These are phyloP conservation scores for Oreohelix idahoensis DNA, from an alignment of 1,140 invertebrate genomes.

Conservation along the genomic window DNA sequence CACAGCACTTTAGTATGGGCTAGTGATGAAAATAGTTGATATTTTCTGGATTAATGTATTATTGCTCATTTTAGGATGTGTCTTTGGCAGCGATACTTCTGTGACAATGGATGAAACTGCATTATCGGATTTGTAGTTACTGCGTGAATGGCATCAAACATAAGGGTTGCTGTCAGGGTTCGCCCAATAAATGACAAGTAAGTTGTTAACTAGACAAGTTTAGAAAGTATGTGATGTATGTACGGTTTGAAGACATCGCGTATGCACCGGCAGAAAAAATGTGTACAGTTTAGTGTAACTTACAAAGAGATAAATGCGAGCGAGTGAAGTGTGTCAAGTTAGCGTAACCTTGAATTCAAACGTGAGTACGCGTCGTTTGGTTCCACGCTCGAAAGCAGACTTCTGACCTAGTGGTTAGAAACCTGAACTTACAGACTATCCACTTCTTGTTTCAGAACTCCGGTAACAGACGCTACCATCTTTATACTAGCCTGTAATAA, in stretches of 20 bases:
- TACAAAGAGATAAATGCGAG: not conserved
- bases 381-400: not conserved
- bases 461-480: no score
- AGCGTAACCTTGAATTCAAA: constrained; percentile 6
- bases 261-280: not conserved
- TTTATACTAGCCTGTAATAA: no score
- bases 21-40: not conserved
- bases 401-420: no score
- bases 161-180: constrained; percentile 32
- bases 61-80: not conserved
- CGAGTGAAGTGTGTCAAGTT: not conserved
- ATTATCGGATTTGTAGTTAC: not conserved
- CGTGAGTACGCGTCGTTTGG: not conserved
- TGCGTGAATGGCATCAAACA: constrained; percentile 15
- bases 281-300: not conserved
- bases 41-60: not conserved
- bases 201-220: not conserved
- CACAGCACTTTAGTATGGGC: not conserved
- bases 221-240: not conserved
- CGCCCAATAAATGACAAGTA: constrained; percentile 29
- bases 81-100: not conserved
- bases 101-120: constrained; percentile 13
- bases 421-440: no score
- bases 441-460: no score
- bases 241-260: not conserved